Conservation (phyloP, 2,797 vertebrate genomes). For the Pangasius krempfi region DNA sequence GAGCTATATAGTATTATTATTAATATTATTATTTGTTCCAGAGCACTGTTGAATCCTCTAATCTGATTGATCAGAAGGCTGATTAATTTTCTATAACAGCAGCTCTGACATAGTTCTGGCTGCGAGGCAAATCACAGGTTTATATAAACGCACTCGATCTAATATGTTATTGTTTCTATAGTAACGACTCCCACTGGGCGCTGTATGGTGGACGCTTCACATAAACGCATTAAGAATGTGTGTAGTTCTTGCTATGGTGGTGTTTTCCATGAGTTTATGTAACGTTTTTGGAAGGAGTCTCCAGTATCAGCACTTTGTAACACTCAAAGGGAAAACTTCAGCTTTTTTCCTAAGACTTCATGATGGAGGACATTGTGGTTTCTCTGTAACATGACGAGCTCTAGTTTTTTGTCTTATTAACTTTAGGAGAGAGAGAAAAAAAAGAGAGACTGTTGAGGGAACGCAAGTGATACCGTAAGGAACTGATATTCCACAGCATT, state of each 20-base stretch:
- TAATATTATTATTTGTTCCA: not conserved
- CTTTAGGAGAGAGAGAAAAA: not conserved
- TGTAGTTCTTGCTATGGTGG: no score
- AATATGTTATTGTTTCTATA: not conserved
- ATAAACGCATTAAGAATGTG: not conserved
- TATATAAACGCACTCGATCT: not conserved
- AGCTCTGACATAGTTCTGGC: not conserved
- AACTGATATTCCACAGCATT: not conserved
- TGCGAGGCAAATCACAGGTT: not conserved
- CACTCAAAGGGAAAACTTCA: no score
- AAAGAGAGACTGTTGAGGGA: not conserved
- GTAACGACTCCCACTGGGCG: not conserved
- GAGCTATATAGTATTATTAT: not conserved
- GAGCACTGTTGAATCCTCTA: not conserved
- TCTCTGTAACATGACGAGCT: no score
- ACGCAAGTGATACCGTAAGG: not conserved
- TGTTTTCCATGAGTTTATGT: no score
- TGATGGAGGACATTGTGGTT: no score
- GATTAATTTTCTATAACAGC: not conserved
- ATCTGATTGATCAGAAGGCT: not conserved
- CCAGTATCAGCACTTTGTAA: no score
- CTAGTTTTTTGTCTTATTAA: not conserved
- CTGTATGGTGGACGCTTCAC: not conserved
- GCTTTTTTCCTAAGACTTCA: no score
- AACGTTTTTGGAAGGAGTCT: no score